Evolutionary conservation across 2,888 invertebrate species (phyloP), one percentile per base, ranked within the genome.

Genomic region (Gymnosoma rotundatum): DNA sequence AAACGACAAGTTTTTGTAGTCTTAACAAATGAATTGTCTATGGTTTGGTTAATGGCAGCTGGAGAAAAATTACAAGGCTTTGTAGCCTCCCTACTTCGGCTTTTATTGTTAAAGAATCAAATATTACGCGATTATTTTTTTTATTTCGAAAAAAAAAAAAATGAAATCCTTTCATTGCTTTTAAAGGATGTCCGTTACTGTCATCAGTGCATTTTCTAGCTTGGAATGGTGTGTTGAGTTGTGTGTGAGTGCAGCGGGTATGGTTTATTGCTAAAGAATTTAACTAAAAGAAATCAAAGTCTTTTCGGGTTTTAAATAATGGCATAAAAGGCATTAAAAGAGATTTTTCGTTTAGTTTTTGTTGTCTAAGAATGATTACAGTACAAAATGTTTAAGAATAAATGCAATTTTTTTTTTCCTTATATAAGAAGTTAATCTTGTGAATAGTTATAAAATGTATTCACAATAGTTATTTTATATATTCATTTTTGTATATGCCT

Each of bases 121-220:
- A 84, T 81, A 81, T 84, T 80, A 56, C 63, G 48, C 64, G 75
- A 82, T 61, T 54, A 25, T 67, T 56, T 60, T 61, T 75, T 63
- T 45, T 54, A 12, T 56, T 42, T 21, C n/a, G 20, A 38, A 67
- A 78, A 45, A 20, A 67, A 78, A 45, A 20, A 69, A 82, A 85
- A 82, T 76, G 64, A 82, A 83, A 60, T 83, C 81, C 60, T 84
- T 79, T 74, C 38, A 70, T 60, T 78, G 54, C 64, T 25, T 78
- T 54, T 56, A 83, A 85, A 79, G 85, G 85, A 85, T 76, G 82
- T 85, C 86, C 83, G 83, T 78, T 83, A 63, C 78, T 86, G 79
- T 84, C 76, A 78, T 82, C 78, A 78, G 20, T 66, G 80, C 69
- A 69, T 75, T 69, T 70, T 54, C 58, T 32, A 38, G 52, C 69